Evolutionary conservation across 2,888 invertebrate species (phyloP).

Genomic region (Hesperia comma): DNA sequence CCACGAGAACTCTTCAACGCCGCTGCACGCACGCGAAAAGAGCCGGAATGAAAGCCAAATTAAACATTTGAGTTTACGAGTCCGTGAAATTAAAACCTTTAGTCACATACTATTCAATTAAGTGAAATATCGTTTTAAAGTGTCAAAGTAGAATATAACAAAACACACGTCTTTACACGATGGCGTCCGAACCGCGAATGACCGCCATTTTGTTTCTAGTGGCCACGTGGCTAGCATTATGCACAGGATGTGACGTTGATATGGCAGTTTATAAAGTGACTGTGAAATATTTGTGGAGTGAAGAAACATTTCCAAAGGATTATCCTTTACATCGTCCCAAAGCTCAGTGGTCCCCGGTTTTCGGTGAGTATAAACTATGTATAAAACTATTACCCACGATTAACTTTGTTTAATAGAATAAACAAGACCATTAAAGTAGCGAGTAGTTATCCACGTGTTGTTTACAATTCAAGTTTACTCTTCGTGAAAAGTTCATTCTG

Average conservation of each 20-base stretch:
- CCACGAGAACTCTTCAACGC: constrained; percentile 66
- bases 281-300: constrained; percentile 94
- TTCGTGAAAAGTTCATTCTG: too few relatives aligned
- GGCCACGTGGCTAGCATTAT: constrained; percentile 47
- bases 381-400: background rate
- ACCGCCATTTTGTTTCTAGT: constrained; percentile 71
- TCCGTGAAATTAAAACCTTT: constrained; percentile 46
- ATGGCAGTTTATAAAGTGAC: constrained; percentile 94
- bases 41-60: constrained; percentile 47
- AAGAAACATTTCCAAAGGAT: constrained; percentile 94
- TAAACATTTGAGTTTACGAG: constrained; percentile 43
- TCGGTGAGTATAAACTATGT: constrained; percentile 87
- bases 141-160: constrained; percentile 24
- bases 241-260: constrained; percentile 87
- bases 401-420: too few relatives aligned
- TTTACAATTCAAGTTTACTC: too few relatives aligned
- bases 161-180: constrained; percentile 52
- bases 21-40: constrained; percentile 68
- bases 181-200: constrained; percentile 60
- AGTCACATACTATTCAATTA: constrained; percentile 32
- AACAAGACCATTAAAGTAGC: too few relatives aligned
- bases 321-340: constrained; percentile 95
- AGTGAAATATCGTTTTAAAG: constrained; percentile 14
- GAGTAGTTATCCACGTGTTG: too few relatives aligned
- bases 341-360: constrained; percentile 95